Base-by-base conservation (phyloP, 2,888 invertebrate genomes). In the Julus scanicus region DNA sequence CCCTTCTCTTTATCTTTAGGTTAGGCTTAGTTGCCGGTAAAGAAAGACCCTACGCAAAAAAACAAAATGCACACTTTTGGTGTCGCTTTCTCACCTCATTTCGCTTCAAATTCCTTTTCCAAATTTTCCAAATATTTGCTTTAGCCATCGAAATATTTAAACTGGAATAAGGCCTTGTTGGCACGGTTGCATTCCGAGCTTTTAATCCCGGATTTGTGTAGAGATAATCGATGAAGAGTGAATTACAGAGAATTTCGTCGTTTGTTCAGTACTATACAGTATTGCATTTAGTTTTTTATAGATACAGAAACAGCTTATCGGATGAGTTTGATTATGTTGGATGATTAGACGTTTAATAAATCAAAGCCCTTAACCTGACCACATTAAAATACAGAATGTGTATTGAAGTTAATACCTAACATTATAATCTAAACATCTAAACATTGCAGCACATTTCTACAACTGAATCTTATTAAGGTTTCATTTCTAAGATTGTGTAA, bases 121-220 rank as follows among this genome's bases (percentile, higher is more conserved):
- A 71, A 71, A 71, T 71, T 29, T 29, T 8, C 13, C 29, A 71
- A 71, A 71, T 71, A 71, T 71, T 71, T 71, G 71, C 71, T 29
- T 71, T 20, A 29, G 0, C 0, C 13, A 29, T 29, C 29, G 29
- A 71, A 71, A 6, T 29, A 71, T 29, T 71, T 29, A 29, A n/a
- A 9, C n/a, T 6, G 63, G 20, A 20, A 20, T 63, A 63, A 63
- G 6, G 1, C 71, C 11, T 71, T 9, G 29, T 71, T 71, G 11
- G 71, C 71, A 29, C 8, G 11, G 29, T 6, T 6, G 71, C 71
- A 71, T 13, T 29, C 11, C 29, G 29, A 71, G 29, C 29, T 71
- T 29, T 71, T 71, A 71, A 71, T 71, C 9, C 11, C 2, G 2
- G 29, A 71, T 29, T 71, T 71, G 11, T 11, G 57, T 63, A 63